Evolutionary conservation across 2,113 vertebrate genomes (phyloP), one percentile per base, ranked within the genome.

Genomic region (Percopsis transmontana): DNA sequence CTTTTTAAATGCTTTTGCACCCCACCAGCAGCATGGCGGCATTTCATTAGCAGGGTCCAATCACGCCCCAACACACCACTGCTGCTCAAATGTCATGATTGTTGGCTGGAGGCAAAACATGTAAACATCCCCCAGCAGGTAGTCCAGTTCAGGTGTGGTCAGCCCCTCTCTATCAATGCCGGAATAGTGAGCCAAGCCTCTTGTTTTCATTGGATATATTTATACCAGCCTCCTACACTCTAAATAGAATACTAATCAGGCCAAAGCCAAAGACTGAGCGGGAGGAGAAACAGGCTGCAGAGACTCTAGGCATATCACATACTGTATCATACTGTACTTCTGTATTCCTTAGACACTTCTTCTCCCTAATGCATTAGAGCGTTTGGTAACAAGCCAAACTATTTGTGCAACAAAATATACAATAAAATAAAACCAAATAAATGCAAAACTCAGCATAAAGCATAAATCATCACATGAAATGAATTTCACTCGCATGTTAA

Each of bases 181-280:
- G 52, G 24, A 71, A 63, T 50, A 70, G 77, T 65, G 78, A 80
- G 65, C 62, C 79, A 77, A 76, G 66, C 79, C 82, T 66, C 68
- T 81, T 85, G 84, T 85, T 89, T 83, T 79, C 84, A 84, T 86
- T 82, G 77, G 87, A 86, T 91, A 91, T 89, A 91, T 90, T 88
- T 91, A 92, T 88, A 84, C 78, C 82, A 72, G 80, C 82, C 84
- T 88, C 81, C 81, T 85, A 33, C 38, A 63, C 83, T 90, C 83
- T 83, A 89, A 78, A 86, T 59, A 81, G 90, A 91, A 91, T 91
- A 88, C 88, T 89, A 91, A 92, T 91, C 85, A 90, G 90, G 82
- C 79, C 81, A 45, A 83, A 81, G 68, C 78, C 69, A 70, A 74
- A 73, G 66, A 71, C 16, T 53, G 74, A 73, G 67, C 72, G 67